Evolutionary conservation across 2,113 vertebrate species (phyloP), one percentile per base, ranked within the genome.

Genomic region (Salvator merianae): DNA sequence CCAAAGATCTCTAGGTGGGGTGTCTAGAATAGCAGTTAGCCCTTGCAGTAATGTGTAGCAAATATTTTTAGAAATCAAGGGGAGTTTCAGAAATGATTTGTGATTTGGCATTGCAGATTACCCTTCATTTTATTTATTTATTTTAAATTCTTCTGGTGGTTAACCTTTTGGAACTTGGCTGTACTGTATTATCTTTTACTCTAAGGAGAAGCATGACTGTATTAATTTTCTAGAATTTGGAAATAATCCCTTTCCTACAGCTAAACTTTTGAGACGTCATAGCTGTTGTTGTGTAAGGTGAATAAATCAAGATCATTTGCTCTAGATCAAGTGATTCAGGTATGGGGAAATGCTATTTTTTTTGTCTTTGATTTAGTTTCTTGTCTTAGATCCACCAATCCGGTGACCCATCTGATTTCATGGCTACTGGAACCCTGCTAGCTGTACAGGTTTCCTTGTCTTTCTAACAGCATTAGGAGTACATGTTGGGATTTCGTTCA

Each of bases 351-450:
- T 88, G 81, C 82, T 26, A 2, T 86, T 88, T 90, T 92, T 84
- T 84, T 92, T 84, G 80, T 87, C 84, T 38, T 32, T 91, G 65
- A 88, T 81, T 73, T 70, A 2, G 77, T 94, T 94, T 93, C 95
- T 93, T 95, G 93, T 94, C 92, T 96, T 95, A 94, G 96, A 94
- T 95, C 95, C 94, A 93, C 96, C 92, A 92, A 93, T 95, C 94
- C 93, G 59, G 82, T 30, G 68, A 63, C 90, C 93, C 93, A 89
- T 87, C 90, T 93, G 62, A 91, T 18, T 71, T 88, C 91, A 93
- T 83, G 14, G 66, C 89, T 82, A 5, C 90, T 0, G 69, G 94
- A 88, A 93, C 90, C 92, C 89, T 89, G 94, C 94, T 95, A 93
- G 95, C 93, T 93, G 92, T 94, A 88, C 91, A 92, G 93, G 94